Base-by-base conservation (phyloP, 2,113 vertebrate species). In the Nyctibius bracteatus region DNA sequence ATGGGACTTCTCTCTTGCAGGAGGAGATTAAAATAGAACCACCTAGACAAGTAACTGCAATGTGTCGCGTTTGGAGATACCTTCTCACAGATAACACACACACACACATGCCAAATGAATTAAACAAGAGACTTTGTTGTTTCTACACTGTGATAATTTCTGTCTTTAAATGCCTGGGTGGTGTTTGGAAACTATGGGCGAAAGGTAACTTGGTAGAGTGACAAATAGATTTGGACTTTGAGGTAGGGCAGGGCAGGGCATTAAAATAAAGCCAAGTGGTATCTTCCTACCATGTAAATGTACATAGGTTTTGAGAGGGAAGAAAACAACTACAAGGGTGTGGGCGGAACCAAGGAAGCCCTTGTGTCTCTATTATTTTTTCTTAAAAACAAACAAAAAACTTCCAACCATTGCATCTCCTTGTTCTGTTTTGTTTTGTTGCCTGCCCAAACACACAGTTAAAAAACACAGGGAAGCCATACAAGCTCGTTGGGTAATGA, bases 1-100 rank as follows among this genome's bases (percentile, higher is more conserved):
- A 84, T 43, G 57, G 77, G 54, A 96, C 83, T 91, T 92, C 81
- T 65, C 52, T 94, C 73, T 54, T 74, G 68, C 77, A 91, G 35
- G 33, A 90, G 46, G 37, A 57, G 61, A 96, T 68, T 92, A 96
- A 96, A 96, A 92, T 72, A 95, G 95, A 95, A 84, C 44, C 52
- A 65, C 65, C 41, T 24, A 35, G 68, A 79, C 88, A 92, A 66
- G 55, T 39, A 91, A 72, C 35, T 71, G 55, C n/a, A 71, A 28
- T 0, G 0, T 55, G 37, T 6, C 80, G 63, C 51, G 47, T 74
- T 57, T 68, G 54, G 27, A 96, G 86, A 83, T 58, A 41, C n/a
- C 54, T 88, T 78, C 92, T 78, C 80, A 74, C 0, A 1, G 84
- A 81, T 90, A 84, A 84, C 4, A 31, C 27, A 59, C 8, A 62